Evolutionary conservation across 2,888 invertebrate species (phyloP).

Genomic region (Netelia fuscicornis): DNA sequence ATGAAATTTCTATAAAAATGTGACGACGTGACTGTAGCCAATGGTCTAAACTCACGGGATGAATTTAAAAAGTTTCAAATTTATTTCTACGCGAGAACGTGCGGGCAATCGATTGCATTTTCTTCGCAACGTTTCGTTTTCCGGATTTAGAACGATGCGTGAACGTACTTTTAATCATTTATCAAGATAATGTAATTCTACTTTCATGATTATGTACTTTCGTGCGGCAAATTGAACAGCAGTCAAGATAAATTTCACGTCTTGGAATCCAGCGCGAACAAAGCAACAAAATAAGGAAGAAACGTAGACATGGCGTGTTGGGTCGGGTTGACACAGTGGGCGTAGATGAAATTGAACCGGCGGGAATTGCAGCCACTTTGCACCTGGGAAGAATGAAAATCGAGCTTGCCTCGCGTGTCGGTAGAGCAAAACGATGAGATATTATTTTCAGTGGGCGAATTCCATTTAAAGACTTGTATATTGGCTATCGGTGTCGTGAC

Average conservation of each 20-base stretch:
- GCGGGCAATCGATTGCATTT: too few relatives aligned
- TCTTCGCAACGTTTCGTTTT: too few relatives aligned
- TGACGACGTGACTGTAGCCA: too few relatives aligned
- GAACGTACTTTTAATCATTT: too few relatives aligned
- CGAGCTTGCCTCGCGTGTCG: constrained; percentile 15
- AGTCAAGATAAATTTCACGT: not conserved
- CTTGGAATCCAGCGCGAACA: not conserved
- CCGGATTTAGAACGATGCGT: too few relatives aligned
- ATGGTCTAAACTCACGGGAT: too few relatives aligned
- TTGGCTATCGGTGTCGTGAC: not conserved
- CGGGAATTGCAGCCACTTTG: constrained; percentile 18
- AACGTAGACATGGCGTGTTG: constrained; percentile 3
- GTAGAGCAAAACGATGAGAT: not conserved
- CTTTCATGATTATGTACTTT: not conserved
- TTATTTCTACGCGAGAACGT: too few relatives aligned
- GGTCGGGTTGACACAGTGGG: not conserved
- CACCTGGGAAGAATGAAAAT: constrained; percentile 10
- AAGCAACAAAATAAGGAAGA: not conserved
- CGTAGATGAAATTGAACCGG: constrained; percentile 17
- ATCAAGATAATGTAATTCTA: too few relatives aligned
- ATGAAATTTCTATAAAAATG: too few relatives aligned
- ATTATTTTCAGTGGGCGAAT: not conserved
- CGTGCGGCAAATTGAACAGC: not conserved
- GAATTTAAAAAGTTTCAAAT: too few relatives aligned
- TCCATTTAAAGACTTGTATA: not conserved